These are phyloP conservation scores for Spialia ferax DNA, from an alignment of 2,888 invertebrate species.

Conservation along the genomic window DNA sequence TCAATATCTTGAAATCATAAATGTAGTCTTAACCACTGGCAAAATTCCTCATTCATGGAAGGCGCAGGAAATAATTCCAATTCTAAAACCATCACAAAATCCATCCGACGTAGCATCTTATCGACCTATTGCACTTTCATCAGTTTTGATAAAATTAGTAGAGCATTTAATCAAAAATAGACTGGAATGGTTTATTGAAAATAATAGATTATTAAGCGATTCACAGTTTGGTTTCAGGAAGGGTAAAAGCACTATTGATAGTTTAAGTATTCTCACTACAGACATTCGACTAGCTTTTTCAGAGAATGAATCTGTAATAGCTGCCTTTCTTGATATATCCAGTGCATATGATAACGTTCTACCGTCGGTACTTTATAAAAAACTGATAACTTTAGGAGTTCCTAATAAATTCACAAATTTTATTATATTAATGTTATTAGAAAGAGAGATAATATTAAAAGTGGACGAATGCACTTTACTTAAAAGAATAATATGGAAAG, in stretches of 20 bases:
- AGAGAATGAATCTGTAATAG: background rate
- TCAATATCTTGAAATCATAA: background rate
- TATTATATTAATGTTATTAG: background rate
- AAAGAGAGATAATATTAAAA: background rate
- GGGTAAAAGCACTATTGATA: background rate
- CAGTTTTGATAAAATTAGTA: background rate
- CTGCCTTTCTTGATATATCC: background rate
- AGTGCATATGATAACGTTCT: background rate
- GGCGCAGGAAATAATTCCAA: background rate
- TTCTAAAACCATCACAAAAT: background rate
- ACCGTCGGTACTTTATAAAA: background rate
- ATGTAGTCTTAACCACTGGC: background rate
- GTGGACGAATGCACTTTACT: background rate
- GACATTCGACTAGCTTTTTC: background rate
- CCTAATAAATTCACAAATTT: background rate
- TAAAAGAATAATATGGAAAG: constrained; percentile 1
- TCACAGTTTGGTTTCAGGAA: background rate
- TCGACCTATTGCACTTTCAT: background rate
- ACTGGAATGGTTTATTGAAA: constrained; percentile 2
- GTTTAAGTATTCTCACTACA: background rate
- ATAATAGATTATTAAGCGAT: background rate
- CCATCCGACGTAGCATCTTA: background rate
- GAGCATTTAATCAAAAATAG: background rate
- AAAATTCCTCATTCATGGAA: background rate
- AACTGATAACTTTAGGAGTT: background rate